Evolutionary conservation across 2,797 vertebrate genomes (phyloP).

Genomic region (Hemitrygon akajei): DNA sequence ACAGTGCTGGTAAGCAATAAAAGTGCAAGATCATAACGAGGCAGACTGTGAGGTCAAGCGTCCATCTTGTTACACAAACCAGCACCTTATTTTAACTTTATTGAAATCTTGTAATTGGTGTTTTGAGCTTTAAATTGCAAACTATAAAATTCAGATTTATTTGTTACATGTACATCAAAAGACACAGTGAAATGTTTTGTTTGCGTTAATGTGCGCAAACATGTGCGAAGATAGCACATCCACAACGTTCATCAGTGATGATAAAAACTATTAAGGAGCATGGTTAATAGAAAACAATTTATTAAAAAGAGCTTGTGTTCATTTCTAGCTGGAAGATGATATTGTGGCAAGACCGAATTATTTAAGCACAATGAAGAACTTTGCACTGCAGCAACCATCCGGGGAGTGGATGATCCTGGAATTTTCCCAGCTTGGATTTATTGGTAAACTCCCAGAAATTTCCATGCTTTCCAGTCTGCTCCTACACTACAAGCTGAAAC

Average conservation of each 20-base stretch:
- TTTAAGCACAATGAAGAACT: constrained; percentile 99
- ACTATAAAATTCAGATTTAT: too few species aligned
- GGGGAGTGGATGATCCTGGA: constrained; percentile 99
- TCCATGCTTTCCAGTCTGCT: too few species aligned
- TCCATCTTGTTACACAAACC: neutral
- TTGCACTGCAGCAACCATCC: constrained; percentile 89
- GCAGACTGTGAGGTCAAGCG: too few species aligned
- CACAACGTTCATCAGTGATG: too few species aligned
- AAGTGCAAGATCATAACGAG: too few species aligned
- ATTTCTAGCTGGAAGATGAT: constrained; percentile 83
- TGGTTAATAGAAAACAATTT: neutral
- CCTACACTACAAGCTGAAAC: neutral
- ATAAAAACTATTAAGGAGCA: neutral
- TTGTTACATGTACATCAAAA: too few species aligned
- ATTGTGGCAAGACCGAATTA: constrained; percentile 96
- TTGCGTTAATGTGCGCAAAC: too few species aligned
- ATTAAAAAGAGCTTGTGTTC: constrained; percentile 35
- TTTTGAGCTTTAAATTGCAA: too few species aligned
- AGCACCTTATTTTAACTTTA: neutral
- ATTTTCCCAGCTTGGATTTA: constrained; percentile 96
- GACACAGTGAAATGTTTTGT: too few species aligned
- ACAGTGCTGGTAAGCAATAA: too few species aligned
- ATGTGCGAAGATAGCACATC: too few species aligned
- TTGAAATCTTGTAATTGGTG: neutral
- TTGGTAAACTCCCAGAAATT: constrained; percentile 64